Evolutionary conservation across 2,888 invertebrate genomes (phyloP).

Genomic region (Miltochrista miniata): DNA sequence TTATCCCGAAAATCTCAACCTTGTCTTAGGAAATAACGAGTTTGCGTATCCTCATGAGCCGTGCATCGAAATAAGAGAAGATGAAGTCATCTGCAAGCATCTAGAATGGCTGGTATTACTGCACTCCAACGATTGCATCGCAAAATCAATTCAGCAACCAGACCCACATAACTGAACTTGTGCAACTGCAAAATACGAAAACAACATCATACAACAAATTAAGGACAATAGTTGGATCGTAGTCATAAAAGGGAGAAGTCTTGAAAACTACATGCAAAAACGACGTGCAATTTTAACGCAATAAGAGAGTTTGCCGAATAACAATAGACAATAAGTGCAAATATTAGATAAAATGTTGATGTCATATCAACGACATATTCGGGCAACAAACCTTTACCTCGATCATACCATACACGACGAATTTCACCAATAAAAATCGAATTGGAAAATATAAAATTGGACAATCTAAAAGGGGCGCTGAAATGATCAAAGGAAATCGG

Average conservation of each 20-base stretch:
- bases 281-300: conserved; percentile 29
- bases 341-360: not conserved
- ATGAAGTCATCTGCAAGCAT: not conserved
- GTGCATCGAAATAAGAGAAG: not conserved
- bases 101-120: not conserved
- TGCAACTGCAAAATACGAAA: conserved; percentile 1
- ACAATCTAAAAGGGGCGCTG: not conserved
- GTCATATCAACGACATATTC: not conserved
- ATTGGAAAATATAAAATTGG: not conserved
- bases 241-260: conserved; percentile 30
- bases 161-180: not conserved
- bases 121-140: not conserved
- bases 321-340: conserved; percentile 8
- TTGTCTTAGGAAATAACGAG: no score
- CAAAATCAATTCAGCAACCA: not conserved
- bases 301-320: conserved; percentile 23
- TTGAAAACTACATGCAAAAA: conserved; percentile 21
- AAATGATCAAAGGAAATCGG: not conserved
- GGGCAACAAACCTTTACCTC: not conserved
- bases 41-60: no score
- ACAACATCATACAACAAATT: conserved; percentile 34
- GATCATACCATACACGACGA: not conserved
- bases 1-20: not conserved
- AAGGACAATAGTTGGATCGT: conserved; percentile 36
- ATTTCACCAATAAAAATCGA: no score